Percentiles rank a stretch among this genome's conserved stretches.
Evolutionary conservation across 2,113 vertebrate genomes (phyloP).

Genomic region (Tringa solitaria): DNA sequence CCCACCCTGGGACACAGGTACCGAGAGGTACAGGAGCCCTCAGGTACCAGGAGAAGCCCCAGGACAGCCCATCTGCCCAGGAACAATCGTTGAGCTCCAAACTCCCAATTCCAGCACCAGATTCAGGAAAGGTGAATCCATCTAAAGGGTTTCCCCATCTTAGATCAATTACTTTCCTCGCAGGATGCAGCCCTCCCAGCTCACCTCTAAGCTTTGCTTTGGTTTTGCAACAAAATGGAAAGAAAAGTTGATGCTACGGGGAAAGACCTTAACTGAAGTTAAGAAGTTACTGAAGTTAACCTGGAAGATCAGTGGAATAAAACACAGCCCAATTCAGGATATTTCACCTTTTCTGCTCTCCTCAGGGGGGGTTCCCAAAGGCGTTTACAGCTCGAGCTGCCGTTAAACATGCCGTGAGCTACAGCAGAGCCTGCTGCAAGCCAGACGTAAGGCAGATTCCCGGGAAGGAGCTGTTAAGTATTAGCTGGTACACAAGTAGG

Average conservation of each 20-base stretch:
- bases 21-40: not conserved
- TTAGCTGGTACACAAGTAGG: not conserved
- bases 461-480: not conserved
- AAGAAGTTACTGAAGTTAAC: not conserved
- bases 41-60: fast-evolving
- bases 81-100: not conserved
- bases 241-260: not conserved
- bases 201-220: not conserved
- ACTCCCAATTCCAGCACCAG: not conserved
- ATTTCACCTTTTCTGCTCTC: not conserved
- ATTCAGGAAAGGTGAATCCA: not conserved
- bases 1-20: fast-evolving
- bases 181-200: not conserved
- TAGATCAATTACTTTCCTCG: not conserved
- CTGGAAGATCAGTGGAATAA: not conserved
- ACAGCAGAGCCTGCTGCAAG: conserved; percentile 1
- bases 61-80: not conserved
- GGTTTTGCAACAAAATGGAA: not conserved
- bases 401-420: fast-evolving
- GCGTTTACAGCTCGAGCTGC: not conserved
- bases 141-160: not conserved
- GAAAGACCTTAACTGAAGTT: not conserved
- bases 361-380: not conserved
- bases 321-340: not conserved
- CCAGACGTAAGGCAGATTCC: not conserved